A percentile compares a stretch with the other conserved stretches of the same genome.
phyloP scores from a whole-genome alignment of 2,113 vertebrate genomes.

The Caloenas nicobarica region DNA sequence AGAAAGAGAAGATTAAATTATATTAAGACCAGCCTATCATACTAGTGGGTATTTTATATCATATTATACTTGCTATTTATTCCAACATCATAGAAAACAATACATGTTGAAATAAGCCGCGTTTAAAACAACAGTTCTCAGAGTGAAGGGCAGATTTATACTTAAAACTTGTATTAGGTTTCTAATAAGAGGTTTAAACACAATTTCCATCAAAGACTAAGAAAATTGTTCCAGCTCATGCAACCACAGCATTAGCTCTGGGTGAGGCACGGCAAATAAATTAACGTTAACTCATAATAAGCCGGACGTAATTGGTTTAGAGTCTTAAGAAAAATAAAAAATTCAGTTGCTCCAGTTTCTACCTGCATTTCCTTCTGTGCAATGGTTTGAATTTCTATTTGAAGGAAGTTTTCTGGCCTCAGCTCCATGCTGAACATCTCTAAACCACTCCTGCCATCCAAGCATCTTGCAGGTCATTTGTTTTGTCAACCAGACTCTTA shows the following conservation, averaged over 20 bases:
- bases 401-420: not conserved
- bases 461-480: not conserved
- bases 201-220: not conserved
- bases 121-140: not conserved
- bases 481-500: not conserved
- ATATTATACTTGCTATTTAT: not conserved
- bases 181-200: not conserved
- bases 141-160: not conserved
- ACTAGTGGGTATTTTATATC: not conserved
- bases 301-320: not conserved
- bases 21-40: not conserved
- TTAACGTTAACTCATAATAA: not conserved
- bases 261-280: not conserved
- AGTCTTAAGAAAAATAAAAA: not conserved
- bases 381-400: accelerated
- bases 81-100: not conserved
- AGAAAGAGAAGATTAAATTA: not conserved
- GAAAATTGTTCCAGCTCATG: not conserved
- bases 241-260: not conserved
- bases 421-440: not conserved
- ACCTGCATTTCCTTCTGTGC: not conserved
- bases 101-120: not conserved
- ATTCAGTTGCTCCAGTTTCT: not conserved
- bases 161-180: not conserved
- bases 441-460: not conserved